A percentile compares a stretch with the other conserved stretches of the same genome.
Evolutionary conservation across 2,113 vertebrate genomes (phyloP).

Genomic region (Bos javanicus): DNA sequence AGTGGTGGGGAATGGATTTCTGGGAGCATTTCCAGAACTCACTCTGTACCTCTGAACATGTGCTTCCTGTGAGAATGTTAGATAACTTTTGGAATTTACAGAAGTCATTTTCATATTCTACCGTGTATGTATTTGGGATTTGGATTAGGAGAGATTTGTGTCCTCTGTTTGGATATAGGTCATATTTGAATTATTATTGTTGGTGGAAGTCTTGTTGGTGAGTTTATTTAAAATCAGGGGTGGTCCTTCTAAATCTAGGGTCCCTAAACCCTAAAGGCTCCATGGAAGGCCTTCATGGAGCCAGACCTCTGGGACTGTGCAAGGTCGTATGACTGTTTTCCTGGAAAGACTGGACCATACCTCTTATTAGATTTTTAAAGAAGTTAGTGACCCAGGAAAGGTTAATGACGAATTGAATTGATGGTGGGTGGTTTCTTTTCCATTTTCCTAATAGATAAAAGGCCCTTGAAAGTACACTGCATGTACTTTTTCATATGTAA

Average conservation of each 20-base stretch:
- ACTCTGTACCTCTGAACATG: not conserved
- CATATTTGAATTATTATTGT: not conserved
- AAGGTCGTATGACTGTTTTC: not conserved
- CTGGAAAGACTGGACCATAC: not conserved
- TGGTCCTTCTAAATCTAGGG: not conserved
- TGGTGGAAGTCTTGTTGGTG: not conserved
- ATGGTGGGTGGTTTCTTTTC: not conserved
- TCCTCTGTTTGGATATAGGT: not conserved
- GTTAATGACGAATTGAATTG: not conserved
- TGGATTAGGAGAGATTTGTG: not conserved
- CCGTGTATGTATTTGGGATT: constrained; percentile 18
- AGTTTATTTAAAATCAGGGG: not conserved
- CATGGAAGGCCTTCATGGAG: not conserved
- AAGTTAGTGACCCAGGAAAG: constrained; percentile 21
- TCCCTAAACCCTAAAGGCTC: not conserved
- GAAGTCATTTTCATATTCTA: not conserved
- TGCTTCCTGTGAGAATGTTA: constrained; percentile 19
- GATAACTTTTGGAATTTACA: not conserved
- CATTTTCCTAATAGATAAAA: not conserved
- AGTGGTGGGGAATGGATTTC: not conserved
- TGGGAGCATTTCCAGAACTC: not conserved
- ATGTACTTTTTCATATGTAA: not conserved
- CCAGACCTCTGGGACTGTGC: not conserved
- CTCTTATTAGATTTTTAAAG: constrained; percentile 26
- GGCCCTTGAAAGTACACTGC: not conserved